Percentiles rank a stretch among this genome's conserved stretches.
These are phyloP conservation scores for Cynopterus brachyotis DNA, from an alignment of 2,113 vertebrate species.

Conservation along the genomic window DNA sequence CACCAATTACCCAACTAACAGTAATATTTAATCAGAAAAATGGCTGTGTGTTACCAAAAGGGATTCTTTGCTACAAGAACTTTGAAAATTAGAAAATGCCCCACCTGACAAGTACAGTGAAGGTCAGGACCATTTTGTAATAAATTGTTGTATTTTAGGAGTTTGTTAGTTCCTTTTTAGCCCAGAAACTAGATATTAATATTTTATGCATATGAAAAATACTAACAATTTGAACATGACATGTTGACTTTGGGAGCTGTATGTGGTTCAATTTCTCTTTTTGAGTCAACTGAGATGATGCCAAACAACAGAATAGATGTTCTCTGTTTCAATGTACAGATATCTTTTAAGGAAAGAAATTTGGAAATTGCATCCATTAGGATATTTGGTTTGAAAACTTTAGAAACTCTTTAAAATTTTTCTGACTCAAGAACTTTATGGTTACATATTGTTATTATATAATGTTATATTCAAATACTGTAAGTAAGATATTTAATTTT, in stretches of 20 bases:
- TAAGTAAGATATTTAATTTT: background rate
- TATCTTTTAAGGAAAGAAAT: background rate
- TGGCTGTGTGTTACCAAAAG: background rate
- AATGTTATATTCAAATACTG: background rate
- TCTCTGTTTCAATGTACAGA: background rate
- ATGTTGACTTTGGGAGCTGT: background rate
- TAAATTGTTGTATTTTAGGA: background rate
- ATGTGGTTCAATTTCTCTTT: background rate
- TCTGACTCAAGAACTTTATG: background rate
- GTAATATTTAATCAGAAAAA: background rate
- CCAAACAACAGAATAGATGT: background rate
- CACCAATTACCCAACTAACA: background rate
- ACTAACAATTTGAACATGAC: background rate
- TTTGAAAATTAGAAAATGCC: background rate
- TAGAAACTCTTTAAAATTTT: background rate
- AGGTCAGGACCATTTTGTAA: background rate
- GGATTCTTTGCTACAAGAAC: background rate
- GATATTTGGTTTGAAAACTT: background rate
- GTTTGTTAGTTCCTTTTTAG: background rate
- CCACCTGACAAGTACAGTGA: background rate
- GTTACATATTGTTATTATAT: background rate
- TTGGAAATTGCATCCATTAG: background rate
- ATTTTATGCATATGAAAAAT: constrained; percentile 8
- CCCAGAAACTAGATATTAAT: background rate
- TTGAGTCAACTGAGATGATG: background rate